Percentiles rank a stretch among this genome's conserved stretches.
These are phyloP conservation scores for Amphiduros pacificus DNA, from an alignment of 2,888 invertebrate species.

Conservation along the genomic window DNA sequence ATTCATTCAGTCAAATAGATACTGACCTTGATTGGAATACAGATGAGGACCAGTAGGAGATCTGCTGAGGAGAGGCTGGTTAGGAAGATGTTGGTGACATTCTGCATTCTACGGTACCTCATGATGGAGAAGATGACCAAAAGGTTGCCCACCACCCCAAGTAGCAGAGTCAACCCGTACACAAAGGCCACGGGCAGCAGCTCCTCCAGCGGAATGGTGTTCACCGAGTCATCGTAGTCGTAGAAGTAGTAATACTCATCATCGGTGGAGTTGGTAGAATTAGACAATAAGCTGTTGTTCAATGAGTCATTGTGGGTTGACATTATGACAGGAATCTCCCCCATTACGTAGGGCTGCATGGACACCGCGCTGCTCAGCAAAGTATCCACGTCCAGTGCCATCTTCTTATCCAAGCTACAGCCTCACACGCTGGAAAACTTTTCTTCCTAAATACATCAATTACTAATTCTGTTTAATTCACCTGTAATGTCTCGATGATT, in stretches of 20 bases:
- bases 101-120: conserved; percentile 66
- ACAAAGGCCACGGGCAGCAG: conserved; percentile 66
- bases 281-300: too few species aligned
- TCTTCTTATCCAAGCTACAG: too few species aligned
- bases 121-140: conserved; percentile 67
- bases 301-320: too few species aligned
- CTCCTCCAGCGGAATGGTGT: conserved; percentile 63
- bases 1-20: too few species aligned
- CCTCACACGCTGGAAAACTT: too few species aligned
- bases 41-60: conserved; percentile 70
- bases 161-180: conserved; percentile 67
- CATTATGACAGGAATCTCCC: too few species aligned
- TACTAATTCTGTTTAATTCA: too few species aligned
- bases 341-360: too few species aligned
- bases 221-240: conserved; percentile 61
- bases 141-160: conserved; percentile 67
- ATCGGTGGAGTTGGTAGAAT: neutral
- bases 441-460: too few species aligned
- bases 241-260: conserved; percentile 54
- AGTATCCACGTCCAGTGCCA: too few species aligned
- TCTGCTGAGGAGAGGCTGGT: conserved; percentile 73
- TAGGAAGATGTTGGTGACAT: conserved; percentile 71
- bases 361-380: too few species aligned
- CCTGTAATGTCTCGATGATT: too few species aligned
- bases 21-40: conserved; percentile 74